Evolutionary conservation across 2,797 vertebrate species (phyloP).

Genomic region (Halcyon leucocephala): DNA sequence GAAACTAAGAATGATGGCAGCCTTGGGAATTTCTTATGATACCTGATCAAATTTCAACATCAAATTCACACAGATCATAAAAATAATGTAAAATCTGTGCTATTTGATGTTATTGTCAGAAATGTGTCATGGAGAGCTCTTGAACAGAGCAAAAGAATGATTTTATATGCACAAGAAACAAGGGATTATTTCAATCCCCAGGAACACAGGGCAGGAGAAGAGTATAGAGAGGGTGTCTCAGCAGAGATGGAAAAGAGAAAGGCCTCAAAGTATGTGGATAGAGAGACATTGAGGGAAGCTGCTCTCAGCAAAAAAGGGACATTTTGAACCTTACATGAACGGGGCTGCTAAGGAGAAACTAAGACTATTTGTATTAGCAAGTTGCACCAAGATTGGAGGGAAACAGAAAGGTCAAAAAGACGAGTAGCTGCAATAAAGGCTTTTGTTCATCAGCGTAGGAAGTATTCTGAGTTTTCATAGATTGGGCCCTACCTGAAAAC

Average conservation of each 20-base stretch:
- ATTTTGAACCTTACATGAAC: neutral
- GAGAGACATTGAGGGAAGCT: neutral
- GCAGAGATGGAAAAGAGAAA: neutral
- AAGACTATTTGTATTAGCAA: neutral
- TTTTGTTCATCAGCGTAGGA: constrained; percentile 1
- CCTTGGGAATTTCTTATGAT: neutral
- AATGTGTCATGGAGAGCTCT: neutral
- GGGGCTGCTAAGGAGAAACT: neutral
- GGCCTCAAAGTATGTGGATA: neutral
- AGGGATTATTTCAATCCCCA: neutral
- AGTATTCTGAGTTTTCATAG: neutral
- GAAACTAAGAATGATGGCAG: neutral
- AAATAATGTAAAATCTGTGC: neutral
- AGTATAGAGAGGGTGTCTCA: accelerated
- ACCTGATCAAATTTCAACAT: neutral
- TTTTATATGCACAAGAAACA: neutral
- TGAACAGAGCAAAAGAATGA: neutral
- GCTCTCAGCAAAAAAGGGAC: neutral
- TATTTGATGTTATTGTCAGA: neutral
- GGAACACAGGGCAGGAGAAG: neutral
- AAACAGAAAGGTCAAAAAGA: neutral
- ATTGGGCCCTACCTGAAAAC: constrained; percentile 20
- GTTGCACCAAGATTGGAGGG: neutral
- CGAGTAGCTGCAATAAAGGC: neutral
- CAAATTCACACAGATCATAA: neutral